A percentile compares a stretch with the other conserved stretches of the same genome.
These are phyloP conservation scores for Pterois miles DNA, from an alignment of 2,797 vertebrate genomes.

Conservation along the genomic window DNA sequence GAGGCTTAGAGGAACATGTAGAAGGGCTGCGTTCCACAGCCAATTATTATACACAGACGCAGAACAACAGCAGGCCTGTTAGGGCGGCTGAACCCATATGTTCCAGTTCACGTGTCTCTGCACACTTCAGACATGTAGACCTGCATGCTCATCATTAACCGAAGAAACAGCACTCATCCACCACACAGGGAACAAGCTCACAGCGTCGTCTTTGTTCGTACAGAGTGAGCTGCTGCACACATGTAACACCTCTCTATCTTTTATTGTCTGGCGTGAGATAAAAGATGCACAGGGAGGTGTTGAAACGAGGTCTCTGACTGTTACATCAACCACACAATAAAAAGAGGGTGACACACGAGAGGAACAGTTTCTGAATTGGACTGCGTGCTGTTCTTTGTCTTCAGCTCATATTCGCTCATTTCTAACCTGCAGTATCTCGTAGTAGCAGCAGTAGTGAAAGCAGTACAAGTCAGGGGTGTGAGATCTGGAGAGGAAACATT, in stretches of 20 bases:
- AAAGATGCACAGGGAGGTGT: background rate
- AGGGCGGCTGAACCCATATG: slow-evolving; percentile 19
- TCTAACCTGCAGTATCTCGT: background rate
- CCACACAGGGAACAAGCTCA: background rate
- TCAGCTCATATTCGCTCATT: too few relatives aligned
- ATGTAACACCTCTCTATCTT: slow-evolving; percentile 13
- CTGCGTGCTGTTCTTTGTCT: background rate
- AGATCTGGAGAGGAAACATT: background rate
- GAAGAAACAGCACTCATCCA: slow-evolving; percentile 13
- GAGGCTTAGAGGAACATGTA: slow-evolving; percentile 4
- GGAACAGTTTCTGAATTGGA: background rate
- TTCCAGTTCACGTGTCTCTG: slow-evolving; percentile 41
- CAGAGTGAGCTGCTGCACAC: background rate
- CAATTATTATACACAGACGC: slow-evolving; percentile 45
- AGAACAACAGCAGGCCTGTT: slow-evolving; percentile 27
- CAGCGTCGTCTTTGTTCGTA: background rate
- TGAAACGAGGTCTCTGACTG: slow-evolving; percentile 2
- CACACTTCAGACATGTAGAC: slow-evolving; percentile 10
- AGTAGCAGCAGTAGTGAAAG: background rate
- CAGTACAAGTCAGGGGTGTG: background rate
- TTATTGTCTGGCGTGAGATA: slow-evolving; percentile 8
- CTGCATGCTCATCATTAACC: slow-evolving; percentile 9
- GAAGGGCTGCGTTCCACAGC: slow-evolving; percentile 14
- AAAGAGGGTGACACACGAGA: slow-evolving; percentile 3
- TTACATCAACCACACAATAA: slow-evolving; percentile 13